Evolutionary conservation across 2,113 vertebrate genomes (phyloP).

Genomic region (Astatoreochromis straeleni): DNA sequence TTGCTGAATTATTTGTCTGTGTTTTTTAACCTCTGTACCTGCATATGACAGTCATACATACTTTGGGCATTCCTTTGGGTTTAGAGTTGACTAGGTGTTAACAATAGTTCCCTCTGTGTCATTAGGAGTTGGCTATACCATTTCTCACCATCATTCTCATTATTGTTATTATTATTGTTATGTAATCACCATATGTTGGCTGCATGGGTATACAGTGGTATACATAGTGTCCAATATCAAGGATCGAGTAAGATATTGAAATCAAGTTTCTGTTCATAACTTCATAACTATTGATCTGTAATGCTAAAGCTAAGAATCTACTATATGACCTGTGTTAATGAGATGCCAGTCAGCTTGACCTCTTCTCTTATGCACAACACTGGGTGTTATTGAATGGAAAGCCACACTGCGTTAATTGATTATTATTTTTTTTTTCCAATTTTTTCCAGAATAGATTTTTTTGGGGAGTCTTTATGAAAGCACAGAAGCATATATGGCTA

Average conservation of each 20-base stretch:
- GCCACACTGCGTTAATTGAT: background rate
- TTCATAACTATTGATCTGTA: background rate
- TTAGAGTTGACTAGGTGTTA: background rate
- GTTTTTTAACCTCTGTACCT: background rate
- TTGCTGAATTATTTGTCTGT: background rate
- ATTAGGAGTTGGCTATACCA: background rate
- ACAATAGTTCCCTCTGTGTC: background rate
- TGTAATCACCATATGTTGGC: background rate
- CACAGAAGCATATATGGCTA: background rate
- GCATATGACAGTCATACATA: background rate
- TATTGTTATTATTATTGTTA: background rate
- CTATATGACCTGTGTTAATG: background rate
- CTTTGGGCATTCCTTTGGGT: background rate
- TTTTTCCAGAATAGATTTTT: background rate
- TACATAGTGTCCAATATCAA: background rate
- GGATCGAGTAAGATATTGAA: background rate
- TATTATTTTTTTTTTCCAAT: accelerated
- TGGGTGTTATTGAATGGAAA: background rate
- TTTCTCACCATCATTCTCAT: background rate
- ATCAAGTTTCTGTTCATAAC: background rate
- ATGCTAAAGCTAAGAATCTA: background rate
- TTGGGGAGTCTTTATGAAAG: background rate
- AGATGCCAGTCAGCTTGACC: background rate
- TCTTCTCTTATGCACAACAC: background rate
- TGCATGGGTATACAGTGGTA: background rate